A percentile compares a stretch with the other conserved stretches of the same genome.
phyloP scores from a whole-genome alignment of 2,113 vertebrate genomes.

The Vimba vimba region DNA sequence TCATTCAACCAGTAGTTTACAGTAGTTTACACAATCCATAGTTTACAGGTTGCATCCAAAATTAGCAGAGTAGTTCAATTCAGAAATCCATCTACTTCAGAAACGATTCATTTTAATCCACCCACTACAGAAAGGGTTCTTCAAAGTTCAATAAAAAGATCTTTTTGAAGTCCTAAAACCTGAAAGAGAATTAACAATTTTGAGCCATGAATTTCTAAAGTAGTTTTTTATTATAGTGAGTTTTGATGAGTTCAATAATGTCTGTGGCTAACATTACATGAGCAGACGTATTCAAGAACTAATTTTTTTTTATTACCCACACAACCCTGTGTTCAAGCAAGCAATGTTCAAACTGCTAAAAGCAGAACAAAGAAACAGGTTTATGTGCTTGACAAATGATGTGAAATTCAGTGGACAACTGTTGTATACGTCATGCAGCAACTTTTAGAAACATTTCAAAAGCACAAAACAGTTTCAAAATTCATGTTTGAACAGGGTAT shows the following conservation, averaged over 20 bases:
- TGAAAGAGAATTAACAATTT: background rate
- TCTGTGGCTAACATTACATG: background rate
- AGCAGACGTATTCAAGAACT: background rate
- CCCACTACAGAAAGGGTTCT: background rate
- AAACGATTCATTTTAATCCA: background rate
- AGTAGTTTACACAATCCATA: background rate
- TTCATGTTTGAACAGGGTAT: background rate
- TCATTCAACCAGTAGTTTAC: conserved; percentile 36
- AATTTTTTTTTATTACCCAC: too few species aligned
- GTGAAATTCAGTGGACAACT: background rate
- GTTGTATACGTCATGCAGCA: background rate
- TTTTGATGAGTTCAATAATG: background rate
- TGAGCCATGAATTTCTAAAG: background rate
- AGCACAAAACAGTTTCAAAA: background rate
- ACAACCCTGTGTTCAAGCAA: too few species aligned
- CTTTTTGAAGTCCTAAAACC: background rate
- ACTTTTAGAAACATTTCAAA: background rate
- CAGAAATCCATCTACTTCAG: background rate
- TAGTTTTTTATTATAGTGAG: background rate
- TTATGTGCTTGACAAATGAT: background rate
- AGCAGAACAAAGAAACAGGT: background rate
- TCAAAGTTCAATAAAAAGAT: background rate
- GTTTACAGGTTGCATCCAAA: background rate
- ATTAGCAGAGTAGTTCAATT: background rate
- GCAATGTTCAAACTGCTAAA: background rate